A percentile compares a stretch with the other conserved stretches of the same genome.
These are phyloP conservation scores for Pipistrellus kuhlii DNA, from an alignment of 2,797 vertebrate genomes.

Conservation along the genomic window DNA sequence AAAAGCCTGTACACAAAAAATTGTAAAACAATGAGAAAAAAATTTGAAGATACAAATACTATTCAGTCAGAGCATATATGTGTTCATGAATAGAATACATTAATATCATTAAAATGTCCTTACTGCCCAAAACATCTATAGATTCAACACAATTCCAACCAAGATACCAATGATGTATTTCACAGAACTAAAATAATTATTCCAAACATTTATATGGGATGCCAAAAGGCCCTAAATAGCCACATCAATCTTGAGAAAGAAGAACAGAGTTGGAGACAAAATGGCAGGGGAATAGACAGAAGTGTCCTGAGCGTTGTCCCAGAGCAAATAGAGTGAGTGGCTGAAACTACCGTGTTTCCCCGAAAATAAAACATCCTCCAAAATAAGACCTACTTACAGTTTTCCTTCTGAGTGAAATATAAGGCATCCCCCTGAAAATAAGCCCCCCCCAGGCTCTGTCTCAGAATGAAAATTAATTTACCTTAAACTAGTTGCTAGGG, in stretches of 20 bases:
- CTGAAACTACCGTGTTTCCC: too few species aligned
- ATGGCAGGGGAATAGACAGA: too few species aligned
- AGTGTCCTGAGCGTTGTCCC: too few species aligned
- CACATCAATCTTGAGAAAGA: neutral
- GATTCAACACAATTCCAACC: neutral
- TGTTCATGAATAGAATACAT: neutral
- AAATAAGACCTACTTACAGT: too few species aligned
- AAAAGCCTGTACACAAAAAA: neutral
- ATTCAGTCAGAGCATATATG: neutral
- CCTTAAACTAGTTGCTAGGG: too few species aligned
- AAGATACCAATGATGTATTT: neutral
- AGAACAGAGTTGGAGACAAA: too few species aligned
- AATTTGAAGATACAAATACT: neutral
- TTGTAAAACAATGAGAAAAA: neutral
- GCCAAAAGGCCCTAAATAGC: neutral
- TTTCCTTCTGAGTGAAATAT: too few species aligned
- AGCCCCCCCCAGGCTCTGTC: too few species aligned
- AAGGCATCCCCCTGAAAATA: too few species aligned
- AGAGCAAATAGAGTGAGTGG: too few species aligned
- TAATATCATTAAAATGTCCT: neutral
- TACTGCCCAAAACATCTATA: neutral
- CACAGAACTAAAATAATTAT: neutral
- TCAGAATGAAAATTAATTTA: too few species aligned
- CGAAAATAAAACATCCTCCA: too few species aligned
- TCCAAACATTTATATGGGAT: neutral